Evolutionary conservation across 1,140 invertebrate species (phyloP).

Genomic region (Ceratosolen solmsi): DNA sequence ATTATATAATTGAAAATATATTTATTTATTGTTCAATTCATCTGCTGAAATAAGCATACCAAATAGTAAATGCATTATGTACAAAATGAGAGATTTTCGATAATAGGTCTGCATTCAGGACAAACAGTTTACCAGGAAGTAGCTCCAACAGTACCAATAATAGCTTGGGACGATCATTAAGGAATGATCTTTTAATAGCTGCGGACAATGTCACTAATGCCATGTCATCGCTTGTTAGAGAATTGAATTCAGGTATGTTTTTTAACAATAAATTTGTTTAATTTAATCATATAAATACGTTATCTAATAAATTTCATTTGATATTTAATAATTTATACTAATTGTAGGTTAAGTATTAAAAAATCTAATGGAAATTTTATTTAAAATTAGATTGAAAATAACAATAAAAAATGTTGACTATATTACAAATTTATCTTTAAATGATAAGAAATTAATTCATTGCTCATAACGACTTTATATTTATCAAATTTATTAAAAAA

Average conservation of each 20-base stretch:
- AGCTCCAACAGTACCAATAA: constrained; percentile 71
- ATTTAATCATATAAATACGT: too few species aligned
- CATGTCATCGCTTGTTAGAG: constrained; percentile 95
- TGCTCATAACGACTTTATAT: too few species aligned
- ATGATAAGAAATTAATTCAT: too few species aligned
- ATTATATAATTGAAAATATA: too few species aligned
- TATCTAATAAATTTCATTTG: too few species aligned
- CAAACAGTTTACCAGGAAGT: constrained; percentile 72
- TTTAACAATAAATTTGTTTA: background rate
- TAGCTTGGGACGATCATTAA: constrained; percentile 78
- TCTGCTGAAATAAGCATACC: too few species aligned
- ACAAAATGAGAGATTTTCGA: constrained; percentile 69
- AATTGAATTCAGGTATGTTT: constrained; percentile 90
- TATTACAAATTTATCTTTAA: too few species aligned
- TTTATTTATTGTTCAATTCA: too few species aligned
- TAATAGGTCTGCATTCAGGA: constrained; percentile 73
- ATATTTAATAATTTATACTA: too few species aligned
- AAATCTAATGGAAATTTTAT: too few species aligned
- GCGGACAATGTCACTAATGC: constrained; percentile 97
- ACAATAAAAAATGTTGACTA: background rate
- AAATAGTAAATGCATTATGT: background rate
- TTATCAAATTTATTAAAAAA: too few species aligned
- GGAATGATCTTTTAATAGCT: constrained; percentile 90
- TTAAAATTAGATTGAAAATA: background rate
- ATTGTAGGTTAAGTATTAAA: too few species aligned